Conservation (phyloP, 2,113 vertebrate genomes). For the Verasper variegatus region DNA sequence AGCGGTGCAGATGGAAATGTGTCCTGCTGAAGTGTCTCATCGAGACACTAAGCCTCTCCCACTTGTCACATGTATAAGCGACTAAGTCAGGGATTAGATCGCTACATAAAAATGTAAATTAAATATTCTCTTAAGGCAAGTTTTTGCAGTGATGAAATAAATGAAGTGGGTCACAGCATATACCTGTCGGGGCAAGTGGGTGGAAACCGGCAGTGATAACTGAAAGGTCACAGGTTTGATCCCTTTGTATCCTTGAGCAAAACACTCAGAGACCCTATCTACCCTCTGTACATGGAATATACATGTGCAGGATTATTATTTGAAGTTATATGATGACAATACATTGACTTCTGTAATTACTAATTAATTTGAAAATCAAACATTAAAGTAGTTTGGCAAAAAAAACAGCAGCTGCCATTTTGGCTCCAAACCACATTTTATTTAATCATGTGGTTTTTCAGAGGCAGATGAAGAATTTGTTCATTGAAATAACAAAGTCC, state of each 20-base stretch:
- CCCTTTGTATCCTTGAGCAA: conserved; percentile 30
- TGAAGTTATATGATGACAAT: neutral
- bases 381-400: conserved; percentile 1
- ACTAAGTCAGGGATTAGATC: conserved; percentile 35
- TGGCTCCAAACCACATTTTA: neutral
- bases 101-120: conserved; percentile 40
- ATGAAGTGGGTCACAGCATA: conserved; percentile 16
- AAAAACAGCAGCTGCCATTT: too few species aligned
- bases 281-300: neutral
- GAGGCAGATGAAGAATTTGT: neutral
- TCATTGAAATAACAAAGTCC: neutral
- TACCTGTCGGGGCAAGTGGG: conserved; percentile 27
- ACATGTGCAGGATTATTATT: conserved; percentile 18
- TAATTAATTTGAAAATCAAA: neutral
- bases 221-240: conserved; percentile 47
- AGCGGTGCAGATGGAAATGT: conserved; percentile 5
- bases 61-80: conserved; percentile 1
- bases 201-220: conserved; percentile 27
- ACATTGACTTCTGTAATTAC: neutral
- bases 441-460: neutral
- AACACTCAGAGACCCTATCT: neutral
- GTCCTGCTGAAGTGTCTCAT: neutral
- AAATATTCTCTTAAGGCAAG: conserved; percentile 44
- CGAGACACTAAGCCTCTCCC: conserved; percentile 17
- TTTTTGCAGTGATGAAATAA: conserved; percentile 33